phyloP scores from a whole-genome alignment of 2,888 invertebrate species.

The Nomada hirtipes region DNA sequence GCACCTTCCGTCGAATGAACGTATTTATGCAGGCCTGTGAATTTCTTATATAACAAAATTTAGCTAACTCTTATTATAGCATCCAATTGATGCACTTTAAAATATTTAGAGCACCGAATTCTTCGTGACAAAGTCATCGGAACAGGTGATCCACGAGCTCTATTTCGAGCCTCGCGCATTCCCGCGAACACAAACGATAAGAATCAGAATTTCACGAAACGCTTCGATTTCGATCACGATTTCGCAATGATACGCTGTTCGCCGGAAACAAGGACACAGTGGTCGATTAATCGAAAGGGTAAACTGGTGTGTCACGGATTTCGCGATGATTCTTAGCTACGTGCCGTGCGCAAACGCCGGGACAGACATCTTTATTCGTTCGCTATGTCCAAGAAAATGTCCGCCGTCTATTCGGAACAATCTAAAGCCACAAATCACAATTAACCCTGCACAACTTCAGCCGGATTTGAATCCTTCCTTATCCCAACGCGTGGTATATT shows the following conservation, averaged over 20 bases:
- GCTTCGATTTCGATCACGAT: conserved; percentile 12
- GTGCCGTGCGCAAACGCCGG: conserved; percentile 49
- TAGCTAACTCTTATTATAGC: neutral
- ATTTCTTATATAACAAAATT: neutral
- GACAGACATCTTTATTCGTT: conserved; percentile 51
- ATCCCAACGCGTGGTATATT: conserved; percentile 62
- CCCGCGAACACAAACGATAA: neutral
- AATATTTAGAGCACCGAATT: neutral
- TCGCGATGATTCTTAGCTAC: neutral
- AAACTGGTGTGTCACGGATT: neutral
- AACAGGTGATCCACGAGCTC: conserved; percentile 8
- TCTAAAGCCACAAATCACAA: conserved; percentile 68
- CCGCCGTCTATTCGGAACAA: conserved; percentile 64
- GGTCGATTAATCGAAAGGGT: conserved; percentile 22
- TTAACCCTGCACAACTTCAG: conserved; percentile 61
- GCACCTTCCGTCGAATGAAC: no score
- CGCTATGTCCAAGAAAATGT: conserved; percentile 65
- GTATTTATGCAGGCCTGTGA: no score
- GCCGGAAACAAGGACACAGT: conserved; percentile 3
- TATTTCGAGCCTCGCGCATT: neutral
- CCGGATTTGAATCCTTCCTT: conserved; percentile 59
- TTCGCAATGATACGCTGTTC: neutral
- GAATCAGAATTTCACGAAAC: conserved; percentile 18
- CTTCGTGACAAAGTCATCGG: neutral
- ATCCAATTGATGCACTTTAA: neutral